Percentiles rank a stretch among this genome's conserved stretches.
These are phyloP conservation scores for Spodoptera frugiperda DNA, from an alignment of 1,140 invertebrate species.

Conservation along the genomic window DNA sequence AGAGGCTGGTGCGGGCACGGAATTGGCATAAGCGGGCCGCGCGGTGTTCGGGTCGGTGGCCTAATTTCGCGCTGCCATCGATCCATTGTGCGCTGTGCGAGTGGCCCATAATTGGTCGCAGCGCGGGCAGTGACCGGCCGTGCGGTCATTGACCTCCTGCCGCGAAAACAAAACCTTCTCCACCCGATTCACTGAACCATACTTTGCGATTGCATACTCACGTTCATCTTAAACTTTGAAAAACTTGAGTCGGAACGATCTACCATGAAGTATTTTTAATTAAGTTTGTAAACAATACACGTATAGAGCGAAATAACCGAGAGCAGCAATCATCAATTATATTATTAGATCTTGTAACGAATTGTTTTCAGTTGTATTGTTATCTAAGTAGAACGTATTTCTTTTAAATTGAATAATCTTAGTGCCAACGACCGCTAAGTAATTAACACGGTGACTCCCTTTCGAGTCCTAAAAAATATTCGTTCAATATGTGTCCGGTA, in stretches of 20 bases:
- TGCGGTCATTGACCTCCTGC: conserved; percentile 76
- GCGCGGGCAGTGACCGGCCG: conserved; percentile 81
- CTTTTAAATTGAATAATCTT: conserved; percentile 54
- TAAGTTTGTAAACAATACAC: conserved; percentile 19
- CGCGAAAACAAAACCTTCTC: conserved; percentile 83
- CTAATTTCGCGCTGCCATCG: conserved; percentile 84
- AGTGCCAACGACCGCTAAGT: conserved; percentile 68
- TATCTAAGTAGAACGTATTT: conserved; percentile 29
- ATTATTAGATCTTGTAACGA: too few species aligned
- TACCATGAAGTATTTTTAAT: not conserved
- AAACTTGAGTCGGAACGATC: not conserved
- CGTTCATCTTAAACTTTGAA: not conserved
- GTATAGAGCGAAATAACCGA: not conserved
- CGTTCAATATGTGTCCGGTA: conserved; percentile 57
- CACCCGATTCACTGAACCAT: conserved; percentile 60
- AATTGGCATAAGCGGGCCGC: conserved; percentile 55
- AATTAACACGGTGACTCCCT: conserved; percentile 77
- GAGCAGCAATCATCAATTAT: too few species aligned
- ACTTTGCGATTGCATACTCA: conserved; percentile 20
- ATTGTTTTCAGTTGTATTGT: conserved; percentile 5
- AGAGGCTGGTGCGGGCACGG: conserved; percentile 55
- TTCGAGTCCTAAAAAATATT: conserved; percentile 67
- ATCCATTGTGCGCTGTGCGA: conserved; percentile 86
- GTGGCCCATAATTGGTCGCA: conserved; percentile 85
- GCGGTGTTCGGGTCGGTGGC: conserved; percentile 74